Evolutionary conservation across 2,797 vertebrate genomes (phyloP).

Genomic region (Paratrypauchen microcephalus): DNA sequence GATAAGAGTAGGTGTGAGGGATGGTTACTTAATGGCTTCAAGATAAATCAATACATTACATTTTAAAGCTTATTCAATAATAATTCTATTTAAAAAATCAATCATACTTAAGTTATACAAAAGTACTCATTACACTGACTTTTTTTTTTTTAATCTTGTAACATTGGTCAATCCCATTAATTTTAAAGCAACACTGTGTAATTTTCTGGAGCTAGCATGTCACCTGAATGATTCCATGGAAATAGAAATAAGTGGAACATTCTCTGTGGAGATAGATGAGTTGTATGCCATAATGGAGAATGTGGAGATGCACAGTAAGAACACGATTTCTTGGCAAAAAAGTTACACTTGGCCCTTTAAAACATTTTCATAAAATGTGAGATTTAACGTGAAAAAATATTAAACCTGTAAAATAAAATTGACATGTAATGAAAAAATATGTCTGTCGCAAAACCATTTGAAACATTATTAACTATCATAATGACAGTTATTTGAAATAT

Average conservation of each 20-base stretch:
- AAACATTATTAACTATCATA: conserved; percentile 20
- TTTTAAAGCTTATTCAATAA: conserved; percentile 27
- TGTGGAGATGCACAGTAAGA: not conserved
- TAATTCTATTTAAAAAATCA: not conserved
- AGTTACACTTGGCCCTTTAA: not conserved
- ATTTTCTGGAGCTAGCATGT: not conserved
- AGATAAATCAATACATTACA: conserved; percentile 21
- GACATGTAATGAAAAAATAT: not conserved
- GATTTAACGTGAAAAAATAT: not conserved
- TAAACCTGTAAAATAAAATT: not conserved
- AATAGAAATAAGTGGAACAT: not conserved
- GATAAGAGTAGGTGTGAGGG: conserved; percentile 26
- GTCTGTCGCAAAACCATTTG: conserved; percentile 8
- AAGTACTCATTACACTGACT: conserved; percentile 29
- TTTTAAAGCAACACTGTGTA: not conserved
- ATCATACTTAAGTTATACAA: conserved; percentile 22
- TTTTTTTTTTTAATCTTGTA: conserved; percentile 1
- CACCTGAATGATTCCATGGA: not conserved
- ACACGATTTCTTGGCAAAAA: not conserved
- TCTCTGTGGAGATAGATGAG: too few relatives aligned
- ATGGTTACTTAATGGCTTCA: conserved; percentile 19
- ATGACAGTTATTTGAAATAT: conserved; percentile 22
- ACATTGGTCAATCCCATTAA: not conserved
- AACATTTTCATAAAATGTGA: not conserved
- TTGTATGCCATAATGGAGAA: not conserved